Evolutionary conservation across 2,888 invertebrate species (phyloP), one percentile per base, ranked within the genome.

Genomic region (Mythimna pallens): DNA sequence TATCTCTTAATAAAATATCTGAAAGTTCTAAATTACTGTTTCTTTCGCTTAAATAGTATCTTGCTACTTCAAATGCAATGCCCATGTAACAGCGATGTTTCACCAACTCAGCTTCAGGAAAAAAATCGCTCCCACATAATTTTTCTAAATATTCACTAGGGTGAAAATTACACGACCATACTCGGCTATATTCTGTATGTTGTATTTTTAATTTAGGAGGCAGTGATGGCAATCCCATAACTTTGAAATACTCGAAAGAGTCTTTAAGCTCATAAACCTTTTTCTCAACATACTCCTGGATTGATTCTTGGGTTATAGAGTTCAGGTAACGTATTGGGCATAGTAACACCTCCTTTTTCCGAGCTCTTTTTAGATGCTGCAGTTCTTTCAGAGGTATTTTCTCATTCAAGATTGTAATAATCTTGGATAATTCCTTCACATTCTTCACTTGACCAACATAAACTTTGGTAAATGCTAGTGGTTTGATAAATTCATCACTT

Each of bases 91-190:
- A 89, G 63, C 94, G 95, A 85, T 98, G 98, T 9, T 90, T 89
- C 5, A 90, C 76, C 0, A 97, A 86, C 80, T 98, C 97, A 0
- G 90, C 83, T 0, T 83, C 74, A 0, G 90, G 91, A 86, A 99
- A 98, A 75, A 97, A 95, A 1, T 93, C 94, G 22, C 97, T 97
- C 17, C 97, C 96, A 3, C 97, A 91, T 17, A 98, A 89, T 63
- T 96, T 97, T 89, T 99, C 98, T n/a, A 98, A 88, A 78, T 97
- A 97, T 76, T 97, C 97, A 88, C 98, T 97, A 0, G 98, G 98
- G 93, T 99, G 98, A 89, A 98, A 99, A 89, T 98, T 98, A 69
- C 98, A 97, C 0, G 99, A 98, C 99, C 99, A 99, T 59, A 97
- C 91, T 68, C 95, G 93, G 20, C 96, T 96, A 8, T 97, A 97